Evolutionary conservation across 1,140 invertebrate genomes (phyloP).

Genomic region (Orchesella cincta): DNA sequence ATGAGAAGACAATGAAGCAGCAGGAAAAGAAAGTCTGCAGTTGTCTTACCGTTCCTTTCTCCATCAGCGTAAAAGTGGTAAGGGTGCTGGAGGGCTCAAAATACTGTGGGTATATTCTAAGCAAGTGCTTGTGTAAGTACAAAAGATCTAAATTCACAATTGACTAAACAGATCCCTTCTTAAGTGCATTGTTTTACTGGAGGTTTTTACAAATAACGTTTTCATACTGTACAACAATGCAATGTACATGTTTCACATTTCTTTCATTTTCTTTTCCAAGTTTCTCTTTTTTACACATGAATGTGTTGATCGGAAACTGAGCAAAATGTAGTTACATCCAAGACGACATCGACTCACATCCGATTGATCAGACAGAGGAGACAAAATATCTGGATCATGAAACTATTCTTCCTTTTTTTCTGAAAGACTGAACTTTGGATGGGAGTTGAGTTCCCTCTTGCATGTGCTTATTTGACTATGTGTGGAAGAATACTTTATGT

Average conservation of each 20-base stretch:
- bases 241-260: background rate
- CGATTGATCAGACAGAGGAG: background rate
- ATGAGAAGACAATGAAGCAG: background rate
- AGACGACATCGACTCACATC: background rate
- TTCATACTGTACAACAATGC: slow-evolving; percentile 18
- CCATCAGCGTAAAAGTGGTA: background rate
- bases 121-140: too few species aligned
- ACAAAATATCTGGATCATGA: background rate
- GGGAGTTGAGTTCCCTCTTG: background rate
- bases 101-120: too few species aligned
- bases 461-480: background rate
- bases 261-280: background rate
- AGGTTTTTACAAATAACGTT: background rate
- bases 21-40: background rate
- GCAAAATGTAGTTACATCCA: background rate
- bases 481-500: background rate
- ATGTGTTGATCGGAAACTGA: background rate
- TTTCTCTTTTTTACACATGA: background rate
- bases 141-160: background rate
- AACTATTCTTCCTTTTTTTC: background rate
- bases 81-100: background rate
- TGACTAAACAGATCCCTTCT: slow-evolving; percentile 1
- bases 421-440: background rate
- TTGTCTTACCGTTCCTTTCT: background rate
- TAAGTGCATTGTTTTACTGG: background rate